phyloP scores from a whole-genome alignment of 1,140 invertebrate species.

The Drosophila arawakana region DNA sequence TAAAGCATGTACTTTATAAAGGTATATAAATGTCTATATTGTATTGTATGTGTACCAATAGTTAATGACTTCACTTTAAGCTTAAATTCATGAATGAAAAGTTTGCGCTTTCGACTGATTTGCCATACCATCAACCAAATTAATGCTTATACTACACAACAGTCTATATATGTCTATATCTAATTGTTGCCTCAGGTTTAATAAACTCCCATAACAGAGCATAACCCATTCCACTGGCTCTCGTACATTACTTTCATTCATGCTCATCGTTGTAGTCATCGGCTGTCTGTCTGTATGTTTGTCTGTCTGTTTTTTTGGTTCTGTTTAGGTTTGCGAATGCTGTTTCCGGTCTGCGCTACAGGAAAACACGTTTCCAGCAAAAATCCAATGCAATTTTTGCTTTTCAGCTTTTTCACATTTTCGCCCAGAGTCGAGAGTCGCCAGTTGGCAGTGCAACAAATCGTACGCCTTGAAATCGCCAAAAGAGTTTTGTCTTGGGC shows the following conservation, averaged over 20 bases:
- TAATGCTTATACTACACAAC: no score
- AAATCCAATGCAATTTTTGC: constrained; percentile 56
- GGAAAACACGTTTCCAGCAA: constrained; percentile 69
- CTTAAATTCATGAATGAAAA: not conserved
- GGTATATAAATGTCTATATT: not conserved
- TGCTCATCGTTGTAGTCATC: constrained; percentile 9
- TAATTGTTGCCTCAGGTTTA: not conserved
- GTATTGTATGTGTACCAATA: not conserved
- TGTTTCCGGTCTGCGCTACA: constrained; percentile 67
- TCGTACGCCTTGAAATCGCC: constrained; percentile 23
- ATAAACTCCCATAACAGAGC: constrained; percentile 5
- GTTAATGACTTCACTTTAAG: not conserved
- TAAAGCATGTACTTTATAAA: no score
- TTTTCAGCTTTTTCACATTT: constrained; percentile 49
- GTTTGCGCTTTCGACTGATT: no score
- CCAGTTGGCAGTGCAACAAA: constrained; percentile 11
- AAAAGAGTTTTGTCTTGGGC: constrained; percentile 17
- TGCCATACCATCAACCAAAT: no score
- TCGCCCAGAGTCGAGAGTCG: not conserved
- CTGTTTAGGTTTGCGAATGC: constrained; percentile 71
- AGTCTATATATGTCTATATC: not conserved
- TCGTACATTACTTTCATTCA: constrained; percentile 51
- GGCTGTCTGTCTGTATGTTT: constrained; percentile 45
- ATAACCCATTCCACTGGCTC: constrained; percentile 26
- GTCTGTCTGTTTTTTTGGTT: constrained; percentile 44